phyloP scores from a whole-genome alignment of 2,888 invertebrate species.

The Tenthredo scrophulariae region DNA sequence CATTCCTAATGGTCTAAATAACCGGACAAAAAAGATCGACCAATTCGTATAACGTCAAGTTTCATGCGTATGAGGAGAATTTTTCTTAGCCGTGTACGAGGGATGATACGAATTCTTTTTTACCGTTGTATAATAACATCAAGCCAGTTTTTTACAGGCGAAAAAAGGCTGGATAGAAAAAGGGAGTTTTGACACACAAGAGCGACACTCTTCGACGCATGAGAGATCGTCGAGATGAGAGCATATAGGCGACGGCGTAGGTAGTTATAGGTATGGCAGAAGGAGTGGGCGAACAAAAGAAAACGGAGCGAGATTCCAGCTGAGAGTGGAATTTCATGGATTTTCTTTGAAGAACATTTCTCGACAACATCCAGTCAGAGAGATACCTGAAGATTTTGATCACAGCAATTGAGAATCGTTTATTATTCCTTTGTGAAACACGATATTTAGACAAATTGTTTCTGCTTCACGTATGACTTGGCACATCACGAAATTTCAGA shows the following conservation, averaged over 20 bases:
- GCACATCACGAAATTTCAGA: not conserved
- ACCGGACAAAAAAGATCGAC: conserved; percentile 30
- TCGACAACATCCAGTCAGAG: not conserved
- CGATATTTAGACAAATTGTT: not conserved
- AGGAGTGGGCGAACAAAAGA: conserved; percentile 42
- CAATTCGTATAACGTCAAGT: not conserved
- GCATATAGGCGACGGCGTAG: not conserved
- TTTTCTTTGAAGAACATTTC: conserved; percentile 5
- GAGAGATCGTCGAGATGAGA: conserved; percentile 9
- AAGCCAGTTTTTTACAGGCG: not conserved
- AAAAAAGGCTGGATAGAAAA: not conserved
- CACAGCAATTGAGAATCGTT: conserved; percentile 21
- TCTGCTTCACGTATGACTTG: not conserved
- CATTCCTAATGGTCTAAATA: not conserved
- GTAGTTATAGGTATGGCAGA: not conserved
- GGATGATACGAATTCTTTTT: conserved; percentile 26
- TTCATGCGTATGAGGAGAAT: not conserved
- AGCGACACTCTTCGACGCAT: not conserved
- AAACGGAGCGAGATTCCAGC: conserved; percentile 40
- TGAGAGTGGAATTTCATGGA: conserved; percentile 32
- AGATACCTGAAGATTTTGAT: conserved; percentile 26
- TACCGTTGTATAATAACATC: not conserved
- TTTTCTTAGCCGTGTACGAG: not conserved
- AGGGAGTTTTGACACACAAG: not conserved
- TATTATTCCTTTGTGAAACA: not conserved